Evolutionary conservation across 2,113 vertebrate species (phyloP).

Genomic region (Notarius quadriscutis): DNA sequence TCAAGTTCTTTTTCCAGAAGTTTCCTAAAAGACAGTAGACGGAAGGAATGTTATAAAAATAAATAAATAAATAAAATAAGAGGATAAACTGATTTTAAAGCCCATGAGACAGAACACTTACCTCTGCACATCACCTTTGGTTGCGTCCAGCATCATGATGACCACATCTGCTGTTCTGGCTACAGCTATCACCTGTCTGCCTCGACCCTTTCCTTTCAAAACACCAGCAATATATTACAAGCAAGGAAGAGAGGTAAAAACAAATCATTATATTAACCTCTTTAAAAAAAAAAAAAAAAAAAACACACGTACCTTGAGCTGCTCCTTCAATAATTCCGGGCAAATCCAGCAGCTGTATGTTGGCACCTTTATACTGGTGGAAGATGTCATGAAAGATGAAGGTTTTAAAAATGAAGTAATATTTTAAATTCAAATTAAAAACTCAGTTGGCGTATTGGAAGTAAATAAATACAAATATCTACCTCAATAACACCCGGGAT

Average conservation of each 20-base stretch:
- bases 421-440: background rate
- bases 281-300: too few species aligned
- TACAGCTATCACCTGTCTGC: conserved; percentile 96
- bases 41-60: background rate
- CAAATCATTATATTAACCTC: background rate
- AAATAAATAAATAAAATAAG: too few species aligned
- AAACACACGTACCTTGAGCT: conserved; percentile 81
- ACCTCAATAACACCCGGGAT: conserved; percentile 98
- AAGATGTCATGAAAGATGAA: background rate
- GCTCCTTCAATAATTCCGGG: conserved; percentile 98
- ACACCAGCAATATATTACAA: conserved; percentile 28
- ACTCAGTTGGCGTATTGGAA: background rate
- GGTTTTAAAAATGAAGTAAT: background rate
- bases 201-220: conserved; percentile 88
- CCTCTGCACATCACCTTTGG: conserved; percentile 97
- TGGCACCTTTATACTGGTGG: conserved; percentile 95
- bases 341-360: conserved; percentile 95
- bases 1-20: conserved; percentile 96
- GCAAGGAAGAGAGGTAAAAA: background rate
- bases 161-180: conserved; percentile 95
- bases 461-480: background rate
- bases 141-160: conserved; percentile 99
- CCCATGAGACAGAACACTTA: conserved; percentile 43
- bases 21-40: conserved; percentile 66
- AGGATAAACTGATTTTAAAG: background rate